Conservation (phyloP, 2,797 vertebrate genomes). For the Discoglossus pictus region DNA sequence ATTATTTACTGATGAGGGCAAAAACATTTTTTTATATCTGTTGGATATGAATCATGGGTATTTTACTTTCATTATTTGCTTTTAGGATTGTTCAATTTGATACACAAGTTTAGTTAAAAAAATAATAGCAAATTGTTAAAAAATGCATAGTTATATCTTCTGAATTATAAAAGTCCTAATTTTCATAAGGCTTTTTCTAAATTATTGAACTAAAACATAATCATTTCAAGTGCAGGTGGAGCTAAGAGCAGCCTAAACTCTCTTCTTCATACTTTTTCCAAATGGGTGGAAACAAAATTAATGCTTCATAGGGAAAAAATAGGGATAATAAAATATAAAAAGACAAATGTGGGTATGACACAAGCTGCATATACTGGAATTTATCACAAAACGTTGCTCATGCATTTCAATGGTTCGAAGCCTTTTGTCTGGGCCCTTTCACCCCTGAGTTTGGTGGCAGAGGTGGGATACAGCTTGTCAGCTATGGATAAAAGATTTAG, state of each 20-base stretch:
- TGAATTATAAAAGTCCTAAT: no score
- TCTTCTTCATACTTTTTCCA: no score
- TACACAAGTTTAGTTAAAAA: no score
- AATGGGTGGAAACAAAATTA: constrained; percentile 35
- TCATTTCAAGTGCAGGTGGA: constrained; percentile 5
- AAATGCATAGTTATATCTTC: no score
- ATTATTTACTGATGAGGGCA: no score
- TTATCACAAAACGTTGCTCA: constrained; percentile 35
- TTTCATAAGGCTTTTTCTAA: no score
- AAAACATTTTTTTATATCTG: no score
- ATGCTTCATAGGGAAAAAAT: constrained; percentile 36
- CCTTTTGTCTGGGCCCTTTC: constrained; percentile 36
- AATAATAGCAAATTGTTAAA: no score
- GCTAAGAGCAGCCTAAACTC: not conserved
- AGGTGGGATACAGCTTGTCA: not conserved
- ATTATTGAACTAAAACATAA: no score
- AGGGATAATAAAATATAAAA: constrained; percentile 19
- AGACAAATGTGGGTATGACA: constrained; percentile 41
- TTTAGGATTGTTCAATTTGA: no score
- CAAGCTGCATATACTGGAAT: constrained; percentile 20
- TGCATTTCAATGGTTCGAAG: constrained; percentile 46
- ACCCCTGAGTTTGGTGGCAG: constrained; percentile 47
- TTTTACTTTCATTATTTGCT: no score
- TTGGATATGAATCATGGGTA: no score
- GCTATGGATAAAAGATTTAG: not conserved